A percentile compares a stretch with the other conserved stretches of the same genome.
Conservation (phyloP, 2,797 vertebrate species). For the Linurgus olivaceus region DNA sequence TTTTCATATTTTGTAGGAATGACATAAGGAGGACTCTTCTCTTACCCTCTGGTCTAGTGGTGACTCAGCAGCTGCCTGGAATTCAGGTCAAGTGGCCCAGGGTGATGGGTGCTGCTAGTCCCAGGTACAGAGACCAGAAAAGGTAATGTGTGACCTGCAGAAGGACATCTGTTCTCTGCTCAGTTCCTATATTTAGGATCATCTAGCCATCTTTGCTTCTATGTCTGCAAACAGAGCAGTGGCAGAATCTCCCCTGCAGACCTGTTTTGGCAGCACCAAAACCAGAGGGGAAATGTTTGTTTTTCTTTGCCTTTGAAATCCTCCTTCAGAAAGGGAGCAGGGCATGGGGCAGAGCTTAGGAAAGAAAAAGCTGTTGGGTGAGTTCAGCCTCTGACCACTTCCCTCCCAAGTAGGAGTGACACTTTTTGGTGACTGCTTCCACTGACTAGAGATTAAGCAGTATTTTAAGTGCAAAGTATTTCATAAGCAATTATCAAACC, state of each 20-base stretch:
- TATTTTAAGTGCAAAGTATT: not conserved
- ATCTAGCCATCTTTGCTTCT: not conserved
- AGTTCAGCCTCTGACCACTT: not conserved
- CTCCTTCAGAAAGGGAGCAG: not conserved
- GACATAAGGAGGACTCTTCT: not conserved
- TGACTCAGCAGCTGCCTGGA: not conserved
- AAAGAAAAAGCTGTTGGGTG: not conserved
- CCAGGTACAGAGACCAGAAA: not conserved
- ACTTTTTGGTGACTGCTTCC: not conserved
- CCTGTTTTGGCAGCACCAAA: not conserved
- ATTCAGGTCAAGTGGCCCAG: not conserved
- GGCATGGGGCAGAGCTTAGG: not conserved
- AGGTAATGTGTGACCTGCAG: accelerated
- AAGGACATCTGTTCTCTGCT: not conserved
- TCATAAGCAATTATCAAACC: not conserved
- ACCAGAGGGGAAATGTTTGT: not conserved
- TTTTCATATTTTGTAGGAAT: not conserved
- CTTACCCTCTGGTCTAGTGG: not conserved
- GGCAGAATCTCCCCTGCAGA: not conserved
- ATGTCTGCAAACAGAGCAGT: accelerated
- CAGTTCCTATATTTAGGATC: not conserved
- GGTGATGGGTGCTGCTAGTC: not conserved
- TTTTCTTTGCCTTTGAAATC: not conserved
- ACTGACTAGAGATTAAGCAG: not conserved
- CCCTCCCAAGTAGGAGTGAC: not conserved